Evolutionary conservation across 1,140 invertebrate genomes (phyloP), one percentile per base, ranked within the genome.

Genomic region (Anastrepha obliqua): DNA sequence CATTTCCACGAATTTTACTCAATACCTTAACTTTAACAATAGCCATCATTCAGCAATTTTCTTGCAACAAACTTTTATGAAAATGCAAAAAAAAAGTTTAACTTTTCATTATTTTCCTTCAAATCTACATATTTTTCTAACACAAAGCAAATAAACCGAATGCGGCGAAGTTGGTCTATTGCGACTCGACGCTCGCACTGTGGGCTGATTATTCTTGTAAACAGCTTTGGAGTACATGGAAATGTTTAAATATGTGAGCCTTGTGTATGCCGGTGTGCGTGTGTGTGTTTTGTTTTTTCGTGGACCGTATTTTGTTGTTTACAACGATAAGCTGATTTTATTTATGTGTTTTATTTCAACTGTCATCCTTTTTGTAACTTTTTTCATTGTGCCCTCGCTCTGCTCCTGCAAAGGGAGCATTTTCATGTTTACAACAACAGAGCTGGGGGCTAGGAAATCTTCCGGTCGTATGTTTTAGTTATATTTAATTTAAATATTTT

Each of bases 321-420:
- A 42, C 65, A 39, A 39, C 39, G 65, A 67, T 67, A 67, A 67
- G 65, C 65, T 67, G 8, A 67, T n/a, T 67, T 67, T 67, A 67
- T 67, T 67, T 67, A 67, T 67, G 65, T 20, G 20, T 39, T 42
- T 67, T 42, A 67, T 67, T 67, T 67, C 20, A 9, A 39, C 29
- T 42, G 65, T 67, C 65, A 67, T 67, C 65, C 65, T 42, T 67
- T 67, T 39, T 29, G 29, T 39, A 67, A 67, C 39, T 67, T 67
- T 20, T 67, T 42, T 15, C n/a, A 8, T 67, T 67, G 65, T 67
- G 39, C 65, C 65, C 13, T 2, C 8, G 65, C n/a, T 8, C 13
- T 67, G 65, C 39, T 67, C 20, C 13, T 67, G 65, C 29, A 11
- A 11, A 8, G 13, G 65, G 8, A 11, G 29, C 20, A 11, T 67